A percentile compares a stretch with the other conserved stretches of the same genome.
These are phyloP conservation scores for Redunca redunca DNA, from an alignment of 2,113 vertebrate species.

Conservation along the genomic window DNA sequence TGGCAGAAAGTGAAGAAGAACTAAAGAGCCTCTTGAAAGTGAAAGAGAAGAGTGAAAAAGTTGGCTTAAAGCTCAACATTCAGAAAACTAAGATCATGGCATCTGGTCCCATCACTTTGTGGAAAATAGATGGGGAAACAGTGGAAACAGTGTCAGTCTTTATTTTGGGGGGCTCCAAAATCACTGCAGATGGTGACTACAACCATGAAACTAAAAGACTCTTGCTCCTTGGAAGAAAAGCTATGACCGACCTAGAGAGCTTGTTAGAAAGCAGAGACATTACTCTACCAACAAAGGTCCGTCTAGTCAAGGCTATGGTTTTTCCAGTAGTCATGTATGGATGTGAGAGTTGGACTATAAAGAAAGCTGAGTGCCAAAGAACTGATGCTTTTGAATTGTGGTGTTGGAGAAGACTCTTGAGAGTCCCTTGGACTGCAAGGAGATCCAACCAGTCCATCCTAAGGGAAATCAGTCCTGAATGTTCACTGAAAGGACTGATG, in stretches of 20 bases:
- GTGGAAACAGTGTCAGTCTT: not conserved
- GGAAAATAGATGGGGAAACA: not conserved
- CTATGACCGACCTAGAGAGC: not conserved
- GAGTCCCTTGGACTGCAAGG: not conserved
- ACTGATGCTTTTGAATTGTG: not conserved
- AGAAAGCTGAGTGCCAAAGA: not conserved
- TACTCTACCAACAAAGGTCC: not conserved
- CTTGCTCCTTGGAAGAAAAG: not conserved
- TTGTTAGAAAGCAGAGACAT: not conserved
- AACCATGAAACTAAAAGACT: not conserved
- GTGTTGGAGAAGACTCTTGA: not conserved
- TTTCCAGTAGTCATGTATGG: not conserved
- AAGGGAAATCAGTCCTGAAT: not conserved
- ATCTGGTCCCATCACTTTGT: not conserved
- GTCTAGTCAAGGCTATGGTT: not conserved
- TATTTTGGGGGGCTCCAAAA: not conserved
- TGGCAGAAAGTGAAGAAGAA: not conserved
- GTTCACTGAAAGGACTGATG: not conserved
- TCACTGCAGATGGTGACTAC: not conserved
- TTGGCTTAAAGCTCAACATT: not conserved
- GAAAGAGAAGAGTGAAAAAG: not conserved
- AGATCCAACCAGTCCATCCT: not conserved
- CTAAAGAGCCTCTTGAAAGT: not conserved
- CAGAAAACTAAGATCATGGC: not conserved
- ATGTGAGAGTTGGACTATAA: not conserved